Base-by-base conservation (phyloP, 2,113 vertebrate genomes). In the Pipra filicauda region DNA sequence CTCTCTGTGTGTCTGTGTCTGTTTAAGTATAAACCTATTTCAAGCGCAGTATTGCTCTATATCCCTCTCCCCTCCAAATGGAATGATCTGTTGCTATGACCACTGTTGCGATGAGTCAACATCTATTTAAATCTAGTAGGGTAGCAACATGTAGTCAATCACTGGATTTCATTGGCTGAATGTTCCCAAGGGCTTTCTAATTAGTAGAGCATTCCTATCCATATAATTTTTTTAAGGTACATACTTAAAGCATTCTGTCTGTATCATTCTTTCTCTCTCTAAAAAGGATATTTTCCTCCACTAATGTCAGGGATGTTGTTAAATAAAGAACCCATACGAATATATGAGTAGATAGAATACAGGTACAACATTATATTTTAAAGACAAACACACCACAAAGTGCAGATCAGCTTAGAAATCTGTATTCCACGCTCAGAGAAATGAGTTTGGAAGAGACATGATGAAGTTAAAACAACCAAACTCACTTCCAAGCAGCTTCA, bases 51-150 rank as follows among this genome's bases (percentile, higher is more conserved):
- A 44, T 79, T 85, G 41, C 41, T 85, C 49, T 70, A 27, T 5
- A n/a, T 57, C 18, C 27, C 41, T 80, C 18, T 89, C 11, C 13
- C 16, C 17, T 91, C 37, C 46, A 43, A 72, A 66, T 80, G 55
- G 85, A 93, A 54, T 57, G 23, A 58, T 83, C 87, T 96, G 93
- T 97, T 96, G 81, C 96, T 91, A 94, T 96, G 89, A 91, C 77
- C 91, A 94, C 95, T 93, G 62, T 70, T 94, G 74, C 66, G 22
- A 37, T 85, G 74, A 96, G 74, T 94, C 87, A 83, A 92, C 58
- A 85, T 62, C 91, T 96, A 94, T 96, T 91, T 94, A 88, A 94
- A 84, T 65, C 87, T 43, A 61, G 37, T 26, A 69, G 79, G 73
- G 64, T 75, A 91, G 80, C 88, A 96, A 79, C 78, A 49, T 46